Percentiles rank a stretch among this genome's conserved stretches.
Evolutionary conservation across 2,113 vertebrate genomes (phyloP).

Genomic region (Oxygymnocypris stewartii): DNA sequence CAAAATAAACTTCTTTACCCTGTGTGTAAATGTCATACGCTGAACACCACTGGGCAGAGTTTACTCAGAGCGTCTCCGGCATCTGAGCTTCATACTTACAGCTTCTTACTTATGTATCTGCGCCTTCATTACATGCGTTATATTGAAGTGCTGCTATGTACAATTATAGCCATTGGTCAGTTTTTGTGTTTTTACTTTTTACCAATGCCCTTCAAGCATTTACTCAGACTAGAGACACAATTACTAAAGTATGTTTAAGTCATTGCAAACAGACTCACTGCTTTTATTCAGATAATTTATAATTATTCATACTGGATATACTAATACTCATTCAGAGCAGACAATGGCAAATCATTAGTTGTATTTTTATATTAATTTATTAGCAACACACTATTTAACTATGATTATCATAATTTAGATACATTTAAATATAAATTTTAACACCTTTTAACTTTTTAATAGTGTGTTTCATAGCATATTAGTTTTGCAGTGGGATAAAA

Average conservation of each 20-base stretch:
- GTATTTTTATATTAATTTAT: too few species aligned
- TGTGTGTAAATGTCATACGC: not conserved
- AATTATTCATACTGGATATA: too few species aligned
- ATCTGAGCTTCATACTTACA: not conserved
- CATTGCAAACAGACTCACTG: not conserved
- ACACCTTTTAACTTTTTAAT: not conserved
- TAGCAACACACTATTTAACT: not conserved
- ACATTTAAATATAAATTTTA: not conserved
- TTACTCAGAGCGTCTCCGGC: not conserved
- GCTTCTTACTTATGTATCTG: not conserved
- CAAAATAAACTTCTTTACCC: constrained; percentile 20
- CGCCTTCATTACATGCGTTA: not conserved
- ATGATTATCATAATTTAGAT: not conserved
- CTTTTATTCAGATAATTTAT: not conserved
- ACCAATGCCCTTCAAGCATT: not conserved
- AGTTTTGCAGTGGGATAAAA: not conserved
- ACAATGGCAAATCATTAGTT: not conserved
- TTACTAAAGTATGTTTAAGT: too few species aligned
- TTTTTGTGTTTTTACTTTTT: not conserved
- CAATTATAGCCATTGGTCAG: not conserved
- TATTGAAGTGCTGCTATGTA: not conserved
- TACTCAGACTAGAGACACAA: too few species aligned
- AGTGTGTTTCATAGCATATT: not conserved
- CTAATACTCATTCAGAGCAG: not conserved
- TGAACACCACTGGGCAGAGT: constrained; percentile 13